These are phyloP conservation scores for Archips crataeganus DNA, from an alignment of 2,888 invertebrate genomes.

Conservation along the genomic window DNA sequence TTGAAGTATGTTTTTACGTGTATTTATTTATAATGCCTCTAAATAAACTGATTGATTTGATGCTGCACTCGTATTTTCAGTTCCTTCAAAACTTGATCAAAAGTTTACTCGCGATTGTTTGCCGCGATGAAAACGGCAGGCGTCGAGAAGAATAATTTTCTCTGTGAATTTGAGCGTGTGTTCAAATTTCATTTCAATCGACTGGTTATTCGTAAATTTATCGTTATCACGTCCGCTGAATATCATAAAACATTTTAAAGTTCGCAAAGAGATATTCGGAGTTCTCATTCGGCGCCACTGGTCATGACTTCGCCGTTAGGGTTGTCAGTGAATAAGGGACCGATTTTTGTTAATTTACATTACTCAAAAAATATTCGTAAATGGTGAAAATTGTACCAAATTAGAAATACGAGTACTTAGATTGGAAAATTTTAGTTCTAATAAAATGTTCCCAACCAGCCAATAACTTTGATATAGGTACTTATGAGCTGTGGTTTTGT, in stretches of 20 bases:
- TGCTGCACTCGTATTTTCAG: background rate
- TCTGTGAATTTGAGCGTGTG: conserved; percentile 15
- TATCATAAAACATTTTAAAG: conserved; percentile 80
- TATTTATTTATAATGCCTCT: background rate
- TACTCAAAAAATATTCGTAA: background rate
- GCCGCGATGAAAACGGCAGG: conserved; percentile 41
- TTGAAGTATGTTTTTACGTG: background rate
- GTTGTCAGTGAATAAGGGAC: background rate
- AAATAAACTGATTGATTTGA: too few relatives aligned
- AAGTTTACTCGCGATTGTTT: conserved; percentile 8
- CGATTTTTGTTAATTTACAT: background rate
- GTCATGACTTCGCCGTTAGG: conserved; percentile 54
- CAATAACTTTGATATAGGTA: too few relatives aligned
- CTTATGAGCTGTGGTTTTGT: too few relatives aligned
- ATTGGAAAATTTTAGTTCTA: too few relatives aligned
- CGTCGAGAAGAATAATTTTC: conserved; percentile 26
- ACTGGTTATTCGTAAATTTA: conserved; percentile 62
- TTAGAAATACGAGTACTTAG: too few relatives aligned
- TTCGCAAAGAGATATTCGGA: conserved; percentile 73
- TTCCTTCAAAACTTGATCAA: conserved; percentile 6
- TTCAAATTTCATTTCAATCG: conserved; percentile 58
- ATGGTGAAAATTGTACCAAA: too few relatives aligned
- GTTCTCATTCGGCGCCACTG: conserved; percentile 65
- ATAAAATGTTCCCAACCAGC: too few relatives aligned
- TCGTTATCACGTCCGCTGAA: conserved; percentile 71